Evolutionary conservation across 2,797 vertebrate species (phyloP), one percentile per base, ranked within the genome.

Genomic region (Phaenicophaeus curvirostris): DNA sequence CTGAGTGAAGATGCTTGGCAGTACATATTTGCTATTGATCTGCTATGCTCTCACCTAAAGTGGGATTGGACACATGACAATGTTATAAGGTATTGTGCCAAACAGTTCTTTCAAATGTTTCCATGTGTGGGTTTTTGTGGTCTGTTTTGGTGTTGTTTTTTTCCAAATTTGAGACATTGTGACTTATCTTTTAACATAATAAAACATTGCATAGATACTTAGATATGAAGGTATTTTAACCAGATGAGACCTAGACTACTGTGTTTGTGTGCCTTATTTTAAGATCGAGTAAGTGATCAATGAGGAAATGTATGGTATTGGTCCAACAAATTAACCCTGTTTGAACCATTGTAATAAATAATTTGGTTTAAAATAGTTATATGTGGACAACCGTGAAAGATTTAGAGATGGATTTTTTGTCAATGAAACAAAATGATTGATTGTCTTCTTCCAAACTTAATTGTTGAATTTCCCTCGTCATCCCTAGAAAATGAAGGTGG

Each of bases 31-130:
- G 98, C 99, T 13, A 88, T 99, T 75, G 98, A 99, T 30, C 98
- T 99, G 13, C 97, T 99, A 35, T 99, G 99, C 94, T 96, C 97
- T 85, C 98, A 98, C 59, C 98, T 98, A 92, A 98, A 98, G 55
- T 99, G 99, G 99, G 95, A 98, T 46, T 99, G 99, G 99, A 99
- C 98, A 17, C 98, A 99, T 76, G 98, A 99, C 50, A 97, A 98
- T 91, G 90, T 99, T 53, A 98, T 99, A 94, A 97, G 99, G 99
- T 98, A 95, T 8, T 30, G 68, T 89, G 81, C 25, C 41, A 4
- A 59, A 57, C 13, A 51, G 35, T 41, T 66, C 11, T 87, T 90
- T 78, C 48, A 59, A 1, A 55, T 44, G 16, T 82, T 80, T 78
- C 67, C 42, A 25, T 54, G 8, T 53, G 42, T 57, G 42, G 0